Conservation (phyloP, 2,888 invertebrate genomes). For the Papilio demoleus region DNA sequence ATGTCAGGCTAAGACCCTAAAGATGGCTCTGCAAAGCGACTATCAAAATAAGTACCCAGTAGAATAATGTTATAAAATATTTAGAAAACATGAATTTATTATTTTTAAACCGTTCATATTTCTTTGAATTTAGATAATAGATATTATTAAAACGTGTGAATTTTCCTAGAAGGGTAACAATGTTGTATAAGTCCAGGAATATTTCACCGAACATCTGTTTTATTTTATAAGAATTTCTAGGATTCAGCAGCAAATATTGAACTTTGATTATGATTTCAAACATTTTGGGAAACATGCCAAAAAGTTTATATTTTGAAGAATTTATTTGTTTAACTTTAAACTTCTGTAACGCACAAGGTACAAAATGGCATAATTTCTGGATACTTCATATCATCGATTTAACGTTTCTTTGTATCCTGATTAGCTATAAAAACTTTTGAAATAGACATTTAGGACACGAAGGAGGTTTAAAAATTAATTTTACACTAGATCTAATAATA, state of each 20-base stretch:
- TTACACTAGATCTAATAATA: no score
- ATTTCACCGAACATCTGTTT: constrained; percentile 1
- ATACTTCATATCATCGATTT: no score
- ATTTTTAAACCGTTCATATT: not conserved
- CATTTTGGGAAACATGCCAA: not conserved
- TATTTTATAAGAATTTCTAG: not conserved
- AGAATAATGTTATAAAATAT: no score
- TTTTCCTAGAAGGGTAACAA: not conserved
- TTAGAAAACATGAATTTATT: not conserved
- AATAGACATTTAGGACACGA: no score
- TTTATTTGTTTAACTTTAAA: not conserved
- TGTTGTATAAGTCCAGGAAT: not conserved
- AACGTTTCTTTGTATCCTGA: no score
- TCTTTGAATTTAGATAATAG: constrained; percentile 4
- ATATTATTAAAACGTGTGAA: not conserved
- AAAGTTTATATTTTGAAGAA: not conserved
- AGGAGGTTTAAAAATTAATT: no score
- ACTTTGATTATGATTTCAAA: not conserved
- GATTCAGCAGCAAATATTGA: not conserved
- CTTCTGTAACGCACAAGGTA: not conserved
- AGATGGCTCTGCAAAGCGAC: no score
- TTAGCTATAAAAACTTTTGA: no score
- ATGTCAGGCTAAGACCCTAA: no score
- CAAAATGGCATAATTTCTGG: no score
- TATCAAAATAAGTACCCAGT: no score